Evolutionary conservation across 2,888 invertebrate species (phyloP).

Genomic region (Diploptera punctata): DNA sequence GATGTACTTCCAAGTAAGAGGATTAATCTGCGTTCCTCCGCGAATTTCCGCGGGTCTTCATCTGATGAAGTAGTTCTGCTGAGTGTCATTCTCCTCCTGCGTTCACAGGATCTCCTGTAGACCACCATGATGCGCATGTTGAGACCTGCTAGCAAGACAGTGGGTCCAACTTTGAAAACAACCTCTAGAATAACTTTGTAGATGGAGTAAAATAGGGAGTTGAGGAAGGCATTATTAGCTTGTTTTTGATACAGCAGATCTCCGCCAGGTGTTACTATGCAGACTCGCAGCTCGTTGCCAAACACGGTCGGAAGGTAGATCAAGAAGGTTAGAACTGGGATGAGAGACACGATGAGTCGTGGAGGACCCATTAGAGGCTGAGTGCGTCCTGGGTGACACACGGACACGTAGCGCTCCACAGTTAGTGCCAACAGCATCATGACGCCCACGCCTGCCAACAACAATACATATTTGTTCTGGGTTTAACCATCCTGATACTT

Average conservation of each 20-base stretch:
- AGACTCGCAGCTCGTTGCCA: slow-evolving; percentile 65
- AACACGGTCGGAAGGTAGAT: slow-evolving; percentile 74
- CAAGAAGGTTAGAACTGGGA: slow-evolving; percentile 68
- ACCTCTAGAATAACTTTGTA: slow-evolving; percentile 60
- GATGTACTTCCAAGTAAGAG: slow-evolving; percentile 71
- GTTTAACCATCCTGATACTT: no score
- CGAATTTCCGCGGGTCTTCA: slow-evolving; percentile 69
- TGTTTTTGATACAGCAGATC: slow-evolving; percentile 64
- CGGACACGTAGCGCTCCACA: slow-evolving; percentile 75
- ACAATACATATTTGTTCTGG: no score
- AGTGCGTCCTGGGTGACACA: slow-evolving; percentile 74
- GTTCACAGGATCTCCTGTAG: slow-evolving; percentile 69
- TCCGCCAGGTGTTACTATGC: slow-evolving; percentile 59
- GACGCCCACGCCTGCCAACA: slow-evolving; percentile 68
- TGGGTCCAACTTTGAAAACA: slow-evolving; percentile 72
- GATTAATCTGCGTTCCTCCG: slow-evolving; percentile 70
- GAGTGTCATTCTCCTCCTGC: slow-evolving; percentile 68
- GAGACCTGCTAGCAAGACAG: slow-evolving; percentile 67
- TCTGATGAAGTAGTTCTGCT: slow-evolving; percentile 60
- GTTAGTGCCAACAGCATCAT: slow-evolving; percentile 78
- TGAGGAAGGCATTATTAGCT: slow-evolving; percentile 60
- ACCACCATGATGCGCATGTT: slow-evolving; percentile 71
- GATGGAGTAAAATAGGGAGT: slow-evolving; percentile 60
- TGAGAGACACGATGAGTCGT: slow-evolving; percentile 66
- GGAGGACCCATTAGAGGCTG: slow-evolving; percentile 70